phyloP scores from a whole-genome alignment of 1,140 invertebrate genomes.

The Heliconius nattereri region DNA sequence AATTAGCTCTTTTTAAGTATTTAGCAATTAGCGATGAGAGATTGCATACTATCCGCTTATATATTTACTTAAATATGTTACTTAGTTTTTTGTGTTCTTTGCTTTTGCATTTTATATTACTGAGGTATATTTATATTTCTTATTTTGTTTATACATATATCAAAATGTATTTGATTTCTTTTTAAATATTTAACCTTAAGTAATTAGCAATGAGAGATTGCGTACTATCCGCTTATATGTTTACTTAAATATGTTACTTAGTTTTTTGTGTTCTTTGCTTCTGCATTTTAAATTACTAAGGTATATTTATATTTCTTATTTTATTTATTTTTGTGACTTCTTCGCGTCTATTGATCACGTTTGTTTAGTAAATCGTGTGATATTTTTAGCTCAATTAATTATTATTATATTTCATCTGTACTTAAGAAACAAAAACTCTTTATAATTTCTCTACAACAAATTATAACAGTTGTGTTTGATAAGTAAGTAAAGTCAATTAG shows the following conservation, averaged over 20 bases:
- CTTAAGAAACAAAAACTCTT: slow-evolving; percentile 41
- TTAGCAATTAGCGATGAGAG: slow-evolving; percentile 74
- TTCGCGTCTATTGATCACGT: slow-evolving; percentile 63
- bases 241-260: slow-evolving; percentile 49
- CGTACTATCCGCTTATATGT: slow-evolving; percentile 51
- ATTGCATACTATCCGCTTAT: slow-evolving; percentile 51
- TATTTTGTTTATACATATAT: slow-evolving; percentile 53
- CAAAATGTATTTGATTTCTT: slow-evolving; percentile 24
- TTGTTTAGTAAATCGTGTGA: slow-evolving; percentile 64
- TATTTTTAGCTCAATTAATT: slow-evolving; percentile 69
- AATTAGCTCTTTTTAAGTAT: slow-evolving; percentile 45
- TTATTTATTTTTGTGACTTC: slow-evolving; percentile 59
- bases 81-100: slow-evolving; percentile 58
- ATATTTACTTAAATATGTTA: slow-evolving; percentile 48
- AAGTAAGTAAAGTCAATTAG: background rate
- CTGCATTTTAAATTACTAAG: slow-evolving; percentile 54
- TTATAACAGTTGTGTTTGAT: background rate
- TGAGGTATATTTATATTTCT: slow-evolving; percentile 51
- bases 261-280: slow-evolving; percentile 62
- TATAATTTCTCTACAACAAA: background rate
- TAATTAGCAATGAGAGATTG: slow-evolving; percentile 69
- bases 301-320: slow-evolving; percentile 50
- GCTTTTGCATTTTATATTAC: slow-evolving; percentile 59
- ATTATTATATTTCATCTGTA: slow-evolving; percentile 49
- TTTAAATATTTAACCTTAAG: slow-evolving; percentile 38